Evolutionary conservation across 2,113 vertebrate species (phyloP).

Genomic region (Nyctereutes procyonoides): DNA sequence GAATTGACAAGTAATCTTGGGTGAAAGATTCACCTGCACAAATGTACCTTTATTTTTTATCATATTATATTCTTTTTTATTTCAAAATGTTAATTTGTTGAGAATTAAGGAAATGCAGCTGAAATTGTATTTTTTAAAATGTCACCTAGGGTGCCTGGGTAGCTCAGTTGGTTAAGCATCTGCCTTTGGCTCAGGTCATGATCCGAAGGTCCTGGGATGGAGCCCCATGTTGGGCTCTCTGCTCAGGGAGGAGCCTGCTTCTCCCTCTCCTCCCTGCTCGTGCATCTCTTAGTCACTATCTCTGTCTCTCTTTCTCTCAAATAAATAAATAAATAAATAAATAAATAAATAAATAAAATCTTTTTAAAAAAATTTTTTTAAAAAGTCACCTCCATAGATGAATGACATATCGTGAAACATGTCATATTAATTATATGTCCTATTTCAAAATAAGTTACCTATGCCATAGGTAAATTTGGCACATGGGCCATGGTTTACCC

Average conservation of each 20-base stretch:
- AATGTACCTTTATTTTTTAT: background rate
- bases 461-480: background rate
- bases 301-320: no score
- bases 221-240: no score
- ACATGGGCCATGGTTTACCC: background rate
- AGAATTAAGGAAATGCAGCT: background rate
- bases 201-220: no score
- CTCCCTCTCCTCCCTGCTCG: no score
- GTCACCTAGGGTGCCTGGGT: background rate
- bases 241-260: no score
- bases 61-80: background rate
- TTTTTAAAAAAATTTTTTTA: no score
- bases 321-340: no score
- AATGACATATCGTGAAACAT: background rate
- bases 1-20: background rate
- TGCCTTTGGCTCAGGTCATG: no score
- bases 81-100: background rate
- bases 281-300: no score
- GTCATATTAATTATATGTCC: background rate
- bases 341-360: no score
- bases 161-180: no score
- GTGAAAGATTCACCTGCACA: constrained; percentile 13
- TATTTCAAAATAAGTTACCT: background rate
- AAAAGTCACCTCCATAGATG: background rate
- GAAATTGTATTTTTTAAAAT: background rate